Base-by-base conservation (phyloP, 2,888 invertebrate genomes). In the Lysandra bellargus region DNA sequence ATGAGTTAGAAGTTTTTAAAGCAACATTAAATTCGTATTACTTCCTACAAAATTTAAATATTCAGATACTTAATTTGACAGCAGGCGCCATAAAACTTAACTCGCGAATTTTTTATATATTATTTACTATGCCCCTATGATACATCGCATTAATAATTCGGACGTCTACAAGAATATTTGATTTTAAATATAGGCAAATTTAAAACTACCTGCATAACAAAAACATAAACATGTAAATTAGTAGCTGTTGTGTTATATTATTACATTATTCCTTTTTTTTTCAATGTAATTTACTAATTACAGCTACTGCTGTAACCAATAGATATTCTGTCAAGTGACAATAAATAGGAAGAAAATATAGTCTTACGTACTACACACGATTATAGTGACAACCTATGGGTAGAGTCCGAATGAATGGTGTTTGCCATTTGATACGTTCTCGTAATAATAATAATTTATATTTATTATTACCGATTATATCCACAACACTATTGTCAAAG, bases 21-120 rank as follows among this genome's bases (percentile, higher is more conserved):
- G 14, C 14, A 17, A 17, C 5, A 69, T 69, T 33, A 17, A 33
- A 37, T 69, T 5, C 17, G 14, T 33, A 37, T 37, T 14, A 69
- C 69, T 69, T 69, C 69, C 33, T 17, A 37, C 17, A 37, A 33
- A 69, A 33, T 69, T 69, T 17, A 37, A 69, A 69, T 69, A 69
- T 37, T 33, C 33, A 69, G 17, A 69, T 37, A 69, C 30, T 64
- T 69, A 69, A 69, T 69, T 69, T 69, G 69, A 69, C 69, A 69
- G 33, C 69, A 69, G 69, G 69, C 69, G 69, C 69, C 17, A 69
- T 69, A 37, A 69, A 69, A 69, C 17, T 33, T 12, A 37, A 69
- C 69, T 14, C 69, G 69, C 14, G 14, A 37, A 17, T 14, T 69
- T 37, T 17, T 69, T 37, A 69, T 37, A 17, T 17, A 4, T 33